phyloP scores from a whole-genome alignment of 2,888 invertebrate genomes.

The Polyommatus iphigenia region DNA sequence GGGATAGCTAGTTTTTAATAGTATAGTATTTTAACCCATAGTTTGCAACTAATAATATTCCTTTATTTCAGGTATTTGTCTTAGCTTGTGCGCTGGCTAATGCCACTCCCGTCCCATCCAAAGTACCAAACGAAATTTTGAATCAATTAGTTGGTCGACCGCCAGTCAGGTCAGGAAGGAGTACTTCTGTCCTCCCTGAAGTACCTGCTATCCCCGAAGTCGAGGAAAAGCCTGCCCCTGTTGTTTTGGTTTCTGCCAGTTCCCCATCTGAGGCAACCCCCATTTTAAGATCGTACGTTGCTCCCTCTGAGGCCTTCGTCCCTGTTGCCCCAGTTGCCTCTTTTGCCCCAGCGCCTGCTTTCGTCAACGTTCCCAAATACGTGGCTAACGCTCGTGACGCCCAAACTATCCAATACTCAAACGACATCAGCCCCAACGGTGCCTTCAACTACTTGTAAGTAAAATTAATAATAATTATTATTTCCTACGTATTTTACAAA shows the following conservation, averaged over 20 bases:
- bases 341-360: slow-evolving; percentile 30
- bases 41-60: background rate
- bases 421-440: slow-evolving; percentile 67
- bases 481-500: background rate
- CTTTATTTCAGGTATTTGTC: slow-evolving; percentile 44
- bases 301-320: background rate
- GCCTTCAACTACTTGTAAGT: slow-evolving; percentile 70
- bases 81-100: slow-evolving; percentile 58
- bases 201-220: background rate
- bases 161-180: too few relatives aligned
- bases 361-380: slow-evolving; percentile 28
- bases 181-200: background rate
- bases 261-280: background rate
- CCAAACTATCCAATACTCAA: slow-evolving; percentile 51
- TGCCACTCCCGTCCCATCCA: too few relatives aligned
- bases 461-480: background rate
- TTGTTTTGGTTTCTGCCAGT: background rate
- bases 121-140: too few relatives aligned
- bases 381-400: slow-evolving; percentile 40
- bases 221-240: background rate
- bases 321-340: slow-evolving; percentile 22
- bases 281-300: slow-evolving; percentile 30
- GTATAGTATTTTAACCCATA: background rate
- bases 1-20: too few relatives aligned
- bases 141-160: too few relatives aligned